phyloP scores from a whole-genome alignment of 2,888 invertebrate genomes.

The Epistrophe grossulariae region DNA sequence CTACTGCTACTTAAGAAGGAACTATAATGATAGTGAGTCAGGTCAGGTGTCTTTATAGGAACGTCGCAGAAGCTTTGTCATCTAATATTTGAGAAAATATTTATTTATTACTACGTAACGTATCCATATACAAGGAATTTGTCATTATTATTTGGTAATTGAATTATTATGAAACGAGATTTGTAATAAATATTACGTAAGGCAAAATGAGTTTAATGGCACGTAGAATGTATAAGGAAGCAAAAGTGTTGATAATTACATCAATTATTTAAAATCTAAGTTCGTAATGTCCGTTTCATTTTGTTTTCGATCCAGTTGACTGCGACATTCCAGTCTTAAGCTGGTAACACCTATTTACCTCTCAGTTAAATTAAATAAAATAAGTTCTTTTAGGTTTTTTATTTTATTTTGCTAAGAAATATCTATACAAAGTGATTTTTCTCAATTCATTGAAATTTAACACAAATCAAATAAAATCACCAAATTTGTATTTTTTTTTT shows the following conservation, averaged over 20 bases:
- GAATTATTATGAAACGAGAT: neutral
- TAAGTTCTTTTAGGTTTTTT: no score
- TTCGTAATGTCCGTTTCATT: no score
- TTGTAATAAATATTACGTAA: neutral
- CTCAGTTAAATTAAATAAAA: no score
- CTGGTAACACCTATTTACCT: no score
- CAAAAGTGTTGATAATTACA: no score
- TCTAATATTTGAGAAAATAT: neutral
- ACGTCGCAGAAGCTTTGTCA: neutral
- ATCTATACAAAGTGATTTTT: no score
- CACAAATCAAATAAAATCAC: neutral
- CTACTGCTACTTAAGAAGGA: neutral
- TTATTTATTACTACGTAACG: neutral
- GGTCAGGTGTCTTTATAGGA: conserved; percentile 8
- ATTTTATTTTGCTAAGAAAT: no score
- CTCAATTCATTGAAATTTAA: neutral
- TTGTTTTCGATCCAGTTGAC: no score
- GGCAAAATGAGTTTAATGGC: neutral
- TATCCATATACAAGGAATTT: neutral
- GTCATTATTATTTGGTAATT: neutral
- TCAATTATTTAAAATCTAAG: no score
- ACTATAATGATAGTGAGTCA: conserved; percentile 34
- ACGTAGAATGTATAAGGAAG: no score
- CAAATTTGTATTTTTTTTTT: neutral
- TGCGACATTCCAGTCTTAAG: no score